A percentile compares a stretch with the other conserved stretches of the same genome.
Evolutionary conservation across 2,888 invertebrate species (phyloP).

Genomic region (Agriotes lineatus): DNA sequence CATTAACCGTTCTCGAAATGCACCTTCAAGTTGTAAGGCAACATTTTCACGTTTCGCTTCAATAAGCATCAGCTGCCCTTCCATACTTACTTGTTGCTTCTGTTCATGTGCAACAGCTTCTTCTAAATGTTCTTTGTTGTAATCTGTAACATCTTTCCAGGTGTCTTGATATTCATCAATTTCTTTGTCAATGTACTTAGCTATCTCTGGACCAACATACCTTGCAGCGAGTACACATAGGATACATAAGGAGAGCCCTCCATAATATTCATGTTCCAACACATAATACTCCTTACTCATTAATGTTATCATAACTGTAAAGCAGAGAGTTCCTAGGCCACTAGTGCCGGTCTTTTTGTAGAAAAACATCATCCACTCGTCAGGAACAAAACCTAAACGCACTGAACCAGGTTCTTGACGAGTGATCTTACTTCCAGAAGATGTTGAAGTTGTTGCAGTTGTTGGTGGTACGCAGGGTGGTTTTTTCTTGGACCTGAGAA

Average conservation of each 20-base stretch:
- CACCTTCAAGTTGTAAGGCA: conserved; percentile 91
- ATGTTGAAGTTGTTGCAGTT: too few relatives aligned
- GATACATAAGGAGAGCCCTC: conserved; percentile 78
- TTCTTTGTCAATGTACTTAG: conserved; percentile 78
- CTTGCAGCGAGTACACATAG: conserved; percentile 76
- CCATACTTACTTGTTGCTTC: conserved; percentile 81
- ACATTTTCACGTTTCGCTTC: conserved; percentile 94
- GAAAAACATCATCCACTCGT: conserved; percentile 95
- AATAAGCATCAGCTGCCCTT: conserved; percentile 82
- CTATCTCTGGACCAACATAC: conserved; percentile 79
- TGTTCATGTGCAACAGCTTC: conserved; percentile 77
- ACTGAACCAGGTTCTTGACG: conserved; percentile 82
- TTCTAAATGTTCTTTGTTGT: conserved; percentile 68
- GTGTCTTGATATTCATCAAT: conserved; percentile 74
- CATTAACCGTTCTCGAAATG: conserved; percentile 79
- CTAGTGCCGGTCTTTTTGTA: conserved; percentile 90
- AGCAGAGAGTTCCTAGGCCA: conserved; percentile 91
- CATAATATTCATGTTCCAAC: conserved; percentile 93
- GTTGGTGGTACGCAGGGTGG: too few relatives aligned
- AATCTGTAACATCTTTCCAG: conserved; percentile 72
- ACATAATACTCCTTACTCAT: conserved; percentile 95
- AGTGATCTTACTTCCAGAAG: conserved; percentile 53
- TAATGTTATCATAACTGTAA: conserved; percentile 80
- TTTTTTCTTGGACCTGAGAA: too few relatives aligned
- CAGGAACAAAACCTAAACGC: conserved; percentile 90